Conservation (phyloP, 2,888 invertebrate species). For the Orthonychiurus folsomi region DNA sequence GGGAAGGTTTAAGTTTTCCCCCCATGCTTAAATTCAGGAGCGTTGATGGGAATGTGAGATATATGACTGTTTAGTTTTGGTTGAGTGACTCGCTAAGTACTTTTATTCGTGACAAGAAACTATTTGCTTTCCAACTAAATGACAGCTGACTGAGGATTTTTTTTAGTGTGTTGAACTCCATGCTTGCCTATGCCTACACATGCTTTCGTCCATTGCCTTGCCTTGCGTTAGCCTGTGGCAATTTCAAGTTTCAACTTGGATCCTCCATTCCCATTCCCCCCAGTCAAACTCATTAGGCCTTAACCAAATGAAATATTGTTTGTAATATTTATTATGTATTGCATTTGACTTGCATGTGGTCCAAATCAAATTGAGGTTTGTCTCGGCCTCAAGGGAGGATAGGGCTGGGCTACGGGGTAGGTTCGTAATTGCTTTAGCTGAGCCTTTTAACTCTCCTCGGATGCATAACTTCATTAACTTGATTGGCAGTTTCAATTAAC, state of each 20-base stretch:
- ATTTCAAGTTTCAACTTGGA: too few species aligned
- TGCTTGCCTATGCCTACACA: too few species aligned
- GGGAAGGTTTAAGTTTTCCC: too few species aligned
- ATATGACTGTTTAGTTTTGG: not conserved
- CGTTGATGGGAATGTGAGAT: not conserved
- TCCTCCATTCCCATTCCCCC: too few species aligned
- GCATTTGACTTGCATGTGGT: conserved; percentile 7
- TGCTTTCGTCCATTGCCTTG: too few species aligned
- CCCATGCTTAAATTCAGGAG: not conserved
- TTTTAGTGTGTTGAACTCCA: too few species aligned
- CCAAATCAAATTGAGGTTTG: conserved; percentile 4
- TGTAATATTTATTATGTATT: conserved; percentile 9
- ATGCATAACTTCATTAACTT: conserved; percentile 59
- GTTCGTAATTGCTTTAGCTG: not conserved
- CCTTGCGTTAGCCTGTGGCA: too few species aligned
- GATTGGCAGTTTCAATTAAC: conserved; percentile 73
- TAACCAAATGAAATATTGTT: conserved; percentile 9
- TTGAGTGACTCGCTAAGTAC: conserved; percentile 26
- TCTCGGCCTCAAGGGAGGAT: not conserved
- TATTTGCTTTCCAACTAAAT: conserved; percentile 23
- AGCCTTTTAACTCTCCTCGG: not conserved
- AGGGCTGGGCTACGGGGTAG: not conserved
- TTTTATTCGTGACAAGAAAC: conserved; percentile 38
- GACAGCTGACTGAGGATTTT: conserved; percentile 8
- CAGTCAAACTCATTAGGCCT: conserved; percentile 5